Evolutionary conservation across 2,888 invertebrate genomes (phyloP).

Genomic region (Muschampia plurimacula): DNA sequence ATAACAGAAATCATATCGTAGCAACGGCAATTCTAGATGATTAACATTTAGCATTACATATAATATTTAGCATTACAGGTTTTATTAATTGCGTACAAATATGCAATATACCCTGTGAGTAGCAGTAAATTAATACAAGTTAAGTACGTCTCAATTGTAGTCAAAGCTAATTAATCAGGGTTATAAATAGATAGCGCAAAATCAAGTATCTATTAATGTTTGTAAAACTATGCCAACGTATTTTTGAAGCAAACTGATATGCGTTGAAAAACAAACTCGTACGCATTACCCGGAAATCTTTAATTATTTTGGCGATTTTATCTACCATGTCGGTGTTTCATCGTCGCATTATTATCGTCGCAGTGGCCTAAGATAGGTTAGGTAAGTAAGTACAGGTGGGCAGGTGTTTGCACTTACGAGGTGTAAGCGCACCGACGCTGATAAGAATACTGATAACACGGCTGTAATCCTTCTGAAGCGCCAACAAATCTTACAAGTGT

Average conservation of each 20-base stretch:
- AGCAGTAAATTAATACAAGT: slow-evolving; percentile 16
- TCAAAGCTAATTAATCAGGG: slow-evolving; percentile 24
- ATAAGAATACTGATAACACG: slow-evolving; percentile 69
- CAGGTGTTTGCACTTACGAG: slow-evolving; percentile 80
- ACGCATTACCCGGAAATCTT: slow-evolving; percentile 41
- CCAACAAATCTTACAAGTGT: slow-evolving; percentile 43
- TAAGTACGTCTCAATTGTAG: slow-evolving; percentile 7
- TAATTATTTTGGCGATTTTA: slow-evolving; percentile 26
- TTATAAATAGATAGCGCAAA: slow-evolving; percentile 11
- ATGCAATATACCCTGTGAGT: slow-evolving; percentile 7
- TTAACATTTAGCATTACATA: too few species aligned
- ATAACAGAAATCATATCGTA: too few species aligned
- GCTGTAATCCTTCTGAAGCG: slow-evolving; percentile 55
- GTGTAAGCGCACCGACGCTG: slow-evolving; percentile 68
- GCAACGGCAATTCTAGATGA: too few species aligned
- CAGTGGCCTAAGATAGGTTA: slow-evolving; percentile 55
- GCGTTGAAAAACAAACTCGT: background rate
- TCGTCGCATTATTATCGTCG: slow-evolving; percentile 44
- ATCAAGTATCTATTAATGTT: background rate
- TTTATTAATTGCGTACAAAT: slow-evolving; percentile 29
- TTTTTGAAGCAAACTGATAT: background rate
- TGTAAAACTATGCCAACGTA: background rate
- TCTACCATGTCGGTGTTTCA: slow-evolving; percentile 22
- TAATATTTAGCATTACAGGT: background rate
- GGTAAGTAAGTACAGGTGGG: slow-evolving; percentile 67